phyloP scores from a whole-genome alignment of 2,888 invertebrate genomes.

The Spilarctia lutea region DNA sequence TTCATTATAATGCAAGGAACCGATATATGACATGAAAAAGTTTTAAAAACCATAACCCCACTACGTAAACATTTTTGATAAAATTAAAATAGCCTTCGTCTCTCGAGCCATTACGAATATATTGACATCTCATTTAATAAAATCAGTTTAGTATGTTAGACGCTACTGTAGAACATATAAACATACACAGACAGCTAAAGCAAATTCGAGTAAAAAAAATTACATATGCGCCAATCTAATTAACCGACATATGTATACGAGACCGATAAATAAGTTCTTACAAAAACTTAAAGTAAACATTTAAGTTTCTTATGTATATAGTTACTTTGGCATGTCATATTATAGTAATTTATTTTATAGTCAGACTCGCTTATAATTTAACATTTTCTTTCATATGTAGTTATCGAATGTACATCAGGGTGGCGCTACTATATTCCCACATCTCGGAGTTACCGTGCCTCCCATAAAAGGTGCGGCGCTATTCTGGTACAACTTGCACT shows the following conservation, averaged over 20 bases:
- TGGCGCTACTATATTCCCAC: constrained; percentile 98
- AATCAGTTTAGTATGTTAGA: too few species aligned
- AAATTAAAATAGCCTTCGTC: too few species aligned
- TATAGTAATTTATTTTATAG: too few species aligned
- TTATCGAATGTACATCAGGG: constrained; percentile 99
- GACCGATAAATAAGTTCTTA: too few species aligned
- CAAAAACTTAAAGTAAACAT: background rate
- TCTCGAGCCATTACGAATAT: too few species aligned
- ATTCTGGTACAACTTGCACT: constrained; percentile 97
- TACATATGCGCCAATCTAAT: too few species aligned
- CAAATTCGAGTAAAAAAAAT: too few species aligned
- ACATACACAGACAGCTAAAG: too few species aligned
- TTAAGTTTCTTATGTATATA: background rate
- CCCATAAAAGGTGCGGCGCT: constrained; percentile 96
- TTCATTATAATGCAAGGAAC: background rate
- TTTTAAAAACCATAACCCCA: too few species aligned
- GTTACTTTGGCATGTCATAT: background rate
- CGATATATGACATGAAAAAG: background rate
- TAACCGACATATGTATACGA: background rate
- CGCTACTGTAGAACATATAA: too few species aligned
- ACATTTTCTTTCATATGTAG: constrained; percentile 78
- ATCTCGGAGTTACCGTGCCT: constrained; percentile 93
- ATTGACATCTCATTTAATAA: too few species aligned
- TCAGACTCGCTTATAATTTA: background rate
- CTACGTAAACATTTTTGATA: too few species aligned